phyloP scores from a whole-genome alignment of 1,140 invertebrate genomes.

The Drosophila sturtevanti region DNA sequence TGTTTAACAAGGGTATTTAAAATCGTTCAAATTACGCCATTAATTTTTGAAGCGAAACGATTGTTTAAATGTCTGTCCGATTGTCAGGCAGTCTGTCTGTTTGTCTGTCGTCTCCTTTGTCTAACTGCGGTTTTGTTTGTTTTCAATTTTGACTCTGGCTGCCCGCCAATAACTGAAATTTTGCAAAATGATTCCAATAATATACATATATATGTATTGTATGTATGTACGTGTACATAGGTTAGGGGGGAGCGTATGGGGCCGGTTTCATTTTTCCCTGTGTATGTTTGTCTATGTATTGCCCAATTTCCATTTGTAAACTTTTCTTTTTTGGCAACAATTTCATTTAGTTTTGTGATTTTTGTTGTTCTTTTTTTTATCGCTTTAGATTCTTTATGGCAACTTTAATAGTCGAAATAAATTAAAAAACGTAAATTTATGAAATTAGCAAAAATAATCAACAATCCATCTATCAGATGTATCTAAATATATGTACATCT shows the following conservation, averaged over 20 bases:
- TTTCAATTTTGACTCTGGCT: conserved; percentile 65
- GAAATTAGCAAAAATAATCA: conserved; percentile 10
- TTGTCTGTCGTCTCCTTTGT: conserved; percentile 53
- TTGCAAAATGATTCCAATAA: conserved; percentile 20
- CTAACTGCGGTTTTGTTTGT: conserved; percentile 68
- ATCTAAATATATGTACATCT: neutral
- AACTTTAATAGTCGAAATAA: conserved; percentile 60
- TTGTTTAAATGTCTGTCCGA: conserved; percentile 36
- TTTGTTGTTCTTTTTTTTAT: conserved; percentile 16
- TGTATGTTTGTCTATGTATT: neutral
- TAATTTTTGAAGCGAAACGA: conserved; percentile 71
- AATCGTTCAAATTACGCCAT: conserved; percentile 63
- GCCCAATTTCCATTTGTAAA: conserved; percentile 36
- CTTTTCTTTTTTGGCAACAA: conserved; percentile 22
- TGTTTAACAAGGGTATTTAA: conserved; percentile 20
- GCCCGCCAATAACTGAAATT: conserved; percentile 49
- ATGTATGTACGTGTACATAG: neutral
- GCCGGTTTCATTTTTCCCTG: conserved; percentile 26
- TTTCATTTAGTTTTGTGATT: conserved; percentile 44
- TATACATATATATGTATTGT: neutral
- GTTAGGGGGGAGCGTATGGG: conserved; percentile 29
- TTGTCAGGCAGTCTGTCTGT: conserved; percentile 38
- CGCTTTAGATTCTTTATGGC: conserved; percentile 27
- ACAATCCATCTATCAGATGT: neutral
- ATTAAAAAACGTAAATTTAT: conserved; percentile 37